Percentiles rank a stretch among this genome's conserved stretches.
phyloP scores from a whole-genome alignment of 2,113 vertebrate genomes.

The Oreochromis spilurus region DNA sequence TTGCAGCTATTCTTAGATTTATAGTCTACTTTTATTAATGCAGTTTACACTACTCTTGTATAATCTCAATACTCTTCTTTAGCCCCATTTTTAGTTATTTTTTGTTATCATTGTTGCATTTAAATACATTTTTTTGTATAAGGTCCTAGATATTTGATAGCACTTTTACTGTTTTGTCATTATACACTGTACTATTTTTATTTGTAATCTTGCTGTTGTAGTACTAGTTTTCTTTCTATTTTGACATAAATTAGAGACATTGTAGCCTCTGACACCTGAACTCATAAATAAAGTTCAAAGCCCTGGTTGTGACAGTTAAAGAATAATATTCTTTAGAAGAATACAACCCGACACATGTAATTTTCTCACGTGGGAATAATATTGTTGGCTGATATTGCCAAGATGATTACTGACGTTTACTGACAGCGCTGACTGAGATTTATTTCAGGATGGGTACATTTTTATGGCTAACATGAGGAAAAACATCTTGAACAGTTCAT shows the following conservation, averaged over 20 bases:
- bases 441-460: neutral
- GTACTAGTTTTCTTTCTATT: neutral
- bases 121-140: neutral
- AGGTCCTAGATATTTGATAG: neutral
- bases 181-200: neutral
- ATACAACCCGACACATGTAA: neutral
- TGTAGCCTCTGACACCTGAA: neutral
- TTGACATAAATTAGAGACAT: neutral
- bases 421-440: neutral
- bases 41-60: neutral
- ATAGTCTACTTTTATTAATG: neutral
- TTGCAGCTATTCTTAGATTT: neutral
- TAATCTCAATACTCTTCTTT: neutral
- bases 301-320: neutral
- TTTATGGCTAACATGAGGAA: neutral
- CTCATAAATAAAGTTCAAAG: neutral
- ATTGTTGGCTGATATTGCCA: neutral
- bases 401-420: neutral
- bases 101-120: neutral
- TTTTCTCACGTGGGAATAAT: neutral
- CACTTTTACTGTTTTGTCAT: neutral
- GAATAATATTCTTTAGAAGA: neutral
- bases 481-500: neutral
- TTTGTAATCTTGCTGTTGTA: neutral
- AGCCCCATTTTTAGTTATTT: neutral